Conservation (phyloP, 2,113 vertebrate species). For the Actenoides lindsayi region DNA sequence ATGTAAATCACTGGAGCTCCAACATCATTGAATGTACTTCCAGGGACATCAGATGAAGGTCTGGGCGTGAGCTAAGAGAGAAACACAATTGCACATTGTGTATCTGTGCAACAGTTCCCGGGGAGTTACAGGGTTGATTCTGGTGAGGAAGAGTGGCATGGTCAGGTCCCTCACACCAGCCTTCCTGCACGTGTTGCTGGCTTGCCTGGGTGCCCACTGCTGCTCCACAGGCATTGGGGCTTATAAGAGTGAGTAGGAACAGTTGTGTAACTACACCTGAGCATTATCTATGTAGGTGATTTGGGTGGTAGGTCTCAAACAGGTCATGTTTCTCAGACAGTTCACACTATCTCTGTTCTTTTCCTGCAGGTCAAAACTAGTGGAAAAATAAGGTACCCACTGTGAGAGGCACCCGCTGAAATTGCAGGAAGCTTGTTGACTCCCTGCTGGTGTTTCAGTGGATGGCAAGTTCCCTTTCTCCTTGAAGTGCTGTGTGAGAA, state of each 20-base stretch:
- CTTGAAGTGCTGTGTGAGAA: not conserved
- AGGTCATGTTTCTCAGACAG: fast-evolving
- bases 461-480: not conserved
- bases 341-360: not conserved
- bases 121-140: not conserved
- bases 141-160: not conserved
- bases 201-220: not conserved
- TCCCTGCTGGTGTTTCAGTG: not conserved
- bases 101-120: not conserved
- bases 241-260: not conserved
- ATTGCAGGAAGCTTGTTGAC: not conserved
- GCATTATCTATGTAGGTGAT: not conserved
- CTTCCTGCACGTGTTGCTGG: not conserved
- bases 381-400: not conserved
- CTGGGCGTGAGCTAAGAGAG: not conserved
- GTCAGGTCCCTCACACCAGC: not conserved
- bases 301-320: not conserved
- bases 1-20: not conserved
- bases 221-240: not conserved
- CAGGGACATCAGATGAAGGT: not conserved
- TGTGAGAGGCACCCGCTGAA: fast-evolving
- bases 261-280: not conserved
- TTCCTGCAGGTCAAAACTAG: not conserved
- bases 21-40: not conserved
- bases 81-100: not conserved